Base-by-base conservation (phyloP, 2,797 vertebrate genomes). In the Melanotaenia boesemani region DNA sequence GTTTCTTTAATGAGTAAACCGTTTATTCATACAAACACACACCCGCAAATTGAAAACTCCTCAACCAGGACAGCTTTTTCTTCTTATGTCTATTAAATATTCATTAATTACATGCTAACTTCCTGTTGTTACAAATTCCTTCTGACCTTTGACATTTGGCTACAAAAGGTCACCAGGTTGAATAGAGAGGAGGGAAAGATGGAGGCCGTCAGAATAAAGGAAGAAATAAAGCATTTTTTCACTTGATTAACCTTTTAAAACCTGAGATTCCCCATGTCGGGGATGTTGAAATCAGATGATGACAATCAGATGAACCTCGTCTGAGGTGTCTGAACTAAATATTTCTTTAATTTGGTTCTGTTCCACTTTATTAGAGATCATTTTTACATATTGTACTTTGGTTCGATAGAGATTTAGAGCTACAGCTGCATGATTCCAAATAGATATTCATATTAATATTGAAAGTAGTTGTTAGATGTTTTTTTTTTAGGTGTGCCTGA, bases 91-190 rank as follows among this genome's bases (percentile, higher is more conserved):
- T 77, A 52, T 91, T 65, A 90, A 90, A 81, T 56, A 91, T 88
- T 86, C n/a, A 90, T 69, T 8, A 15, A 32, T 41, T 69, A 73
- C 82, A 86, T 2, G n/a, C 56, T 68, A 52, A 79, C 76, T 77
- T 86, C 70, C 60, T 82, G 82, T 74, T 70, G 65, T 73, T 72
- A 84, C 70, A 79, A 78, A 78, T 54, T 56, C 36, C 60, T 56
- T 16, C 15, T 79, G 70, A 90, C 74, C 76, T 86, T 74, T 86
- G 81, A 82, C 86, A 74, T 85, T 81, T 79, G 16, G 24, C n/a
- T 15, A 28, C 32, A 74, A 77, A 20, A 46, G 18, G 76, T 85
- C 86, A 70, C 3, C 44, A 4, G 18, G 18, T 5, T 44, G 44
- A 46, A 7, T 4, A 46, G 5, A 20, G 55, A 54, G 2, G 2